phyloP scores from a whole-genome alignment of 2,797 vertebrate genomes.

The Poeciliopsis infans region DNA sequence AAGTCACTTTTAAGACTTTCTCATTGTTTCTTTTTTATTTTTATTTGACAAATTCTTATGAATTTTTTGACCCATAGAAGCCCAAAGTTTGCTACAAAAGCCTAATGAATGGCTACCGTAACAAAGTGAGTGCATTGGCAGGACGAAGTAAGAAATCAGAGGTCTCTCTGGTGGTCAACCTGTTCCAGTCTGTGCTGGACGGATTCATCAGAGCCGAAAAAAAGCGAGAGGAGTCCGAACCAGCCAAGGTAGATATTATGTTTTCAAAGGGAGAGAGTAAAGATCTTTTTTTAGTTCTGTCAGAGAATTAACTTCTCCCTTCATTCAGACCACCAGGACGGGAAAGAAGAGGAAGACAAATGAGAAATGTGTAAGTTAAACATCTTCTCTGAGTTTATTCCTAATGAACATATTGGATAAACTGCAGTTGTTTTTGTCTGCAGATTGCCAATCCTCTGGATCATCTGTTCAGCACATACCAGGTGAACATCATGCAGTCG shows the following conservation, averaged over 20 bases:
- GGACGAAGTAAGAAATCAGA: slow-evolving; percentile 80
- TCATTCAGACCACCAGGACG: slow-evolving; percentile 80
- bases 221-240: slow-evolving; percentile 82
- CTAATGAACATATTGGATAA: background rate
- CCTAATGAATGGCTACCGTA: slow-evolving; percentile 91
- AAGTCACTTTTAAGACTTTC: slow-evolving; percentile 59
- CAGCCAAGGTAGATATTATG: slow-evolving; percentile 70
- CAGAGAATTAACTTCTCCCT: background rate
- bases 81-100: slow-evolving; percentile 88
- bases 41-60: background rate
- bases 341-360: slow-evolving; percentile 88
- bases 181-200: slow-evolving; percentile 95
- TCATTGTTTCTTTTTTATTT: background rate
- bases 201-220: slow-evolving; percentile 88
- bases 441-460: slow-evolving; percentile 88
- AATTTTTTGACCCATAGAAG: slow-evolving; percentile 63
- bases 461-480: slow-evolving; percentile 91
- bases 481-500: slow-evolving; percentile 95
- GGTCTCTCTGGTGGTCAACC: slow-evolving; percentile 91
- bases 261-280: background rate
- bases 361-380: slow-evolving; percentile 84
- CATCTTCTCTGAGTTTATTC: slow-evolving; percentile 1
- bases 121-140: slow-evolving; percentile 85
- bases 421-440: background rate
- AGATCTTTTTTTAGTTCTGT: background rate